Evolutionary conservation across 1,140 invertebrate genomes (phyloP), one percentile per base, ranked within the genome.

Genomic region (Acromyrmex charruanus): DNA sequence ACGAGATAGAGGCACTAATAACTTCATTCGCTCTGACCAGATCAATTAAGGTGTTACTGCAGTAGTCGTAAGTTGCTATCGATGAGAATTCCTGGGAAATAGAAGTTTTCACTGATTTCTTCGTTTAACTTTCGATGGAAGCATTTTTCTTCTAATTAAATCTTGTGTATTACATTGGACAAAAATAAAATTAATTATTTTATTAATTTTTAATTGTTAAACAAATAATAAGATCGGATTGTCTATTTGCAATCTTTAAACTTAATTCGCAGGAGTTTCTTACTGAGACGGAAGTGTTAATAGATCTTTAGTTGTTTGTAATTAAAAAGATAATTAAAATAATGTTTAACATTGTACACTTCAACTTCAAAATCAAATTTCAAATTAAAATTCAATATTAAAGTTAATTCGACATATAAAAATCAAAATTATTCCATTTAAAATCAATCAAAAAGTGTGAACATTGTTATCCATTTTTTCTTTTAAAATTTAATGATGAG

Each of bases 31-130:
- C 63, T 51, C 16, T 75, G 63, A 58, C n/a, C n/a, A n/a, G 82
- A 82, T 87, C 89, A 49, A 92, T 91, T 89, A 88, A 89, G 77
- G 72, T 90, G 79, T 89, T 91, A 44, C 51, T 81, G 65, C 53
- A 39, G 35, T n/a, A 58, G 44, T 58, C 51, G 28, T 21, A 39
- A 44, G 77, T 53, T 35, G 77, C 61, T 71, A 77, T 86, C 81
- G 69, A 25, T 63, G 71, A 16, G 69, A 82, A 86, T 89, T 71
- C 25, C 61, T 25, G 61, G 5, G 51, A 58, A 55, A 6, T n/a
- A 68, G n/a, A 68, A 53, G 18, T 16, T 68, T 69, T n/a, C 44
- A 18, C 5, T n/a, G 21, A 39, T 39, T 65, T 77, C 39, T 77
- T 77, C 10, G 39, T 63, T 65, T 65, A n/a, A 77, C 18, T 77